Evolutionary conservation across 1,140 invertebrate species (phyloP), one percentile per base, ranked within the genome.

Genomic region (Andrena cerasifolii): DNA sequence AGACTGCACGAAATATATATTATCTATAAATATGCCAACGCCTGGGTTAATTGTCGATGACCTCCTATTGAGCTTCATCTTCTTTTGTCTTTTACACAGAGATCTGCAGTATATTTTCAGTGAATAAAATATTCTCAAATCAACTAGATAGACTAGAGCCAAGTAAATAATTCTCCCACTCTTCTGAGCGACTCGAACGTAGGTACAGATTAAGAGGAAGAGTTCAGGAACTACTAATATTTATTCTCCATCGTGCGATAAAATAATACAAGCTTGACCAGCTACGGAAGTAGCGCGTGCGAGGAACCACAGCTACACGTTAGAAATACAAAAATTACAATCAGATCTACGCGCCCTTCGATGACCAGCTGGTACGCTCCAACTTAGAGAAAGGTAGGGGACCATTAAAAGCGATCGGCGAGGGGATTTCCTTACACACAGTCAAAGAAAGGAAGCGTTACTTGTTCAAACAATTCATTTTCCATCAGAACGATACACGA

Each of bases 1-100:
- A 90, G 86, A 91, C 88, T 89, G 89, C 90, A 91, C 90, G 89
- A 90, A 87, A 89, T 89, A 89, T 89, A 89, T 86, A 90, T 84
- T 88, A 89, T 89, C 80, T 87, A 88, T 78, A 87, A 82, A 84
- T 82, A 80, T 73, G 59, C 24, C 24, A 47, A 26, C 56, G 77
- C n/a, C n/a, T 6, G 0, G 7, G 7, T 61, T 24, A 40, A 10
- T 61, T 40, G 1, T 31, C n/a, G 7, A 1, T 26, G 6, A 31
- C 24, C 16, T 6, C 53, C 1, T 28, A 12, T 16, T 26, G 24
- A 31, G 12, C 0, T 12, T 5, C n/a, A n/a, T n/a, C n/a, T n/a
- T n/a, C n/a, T n/a, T n/a, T n/a, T n/a, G n/a, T n/a, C n/a, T n/a
- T n/a, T n/a, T n/a, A n/a, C n/a, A n/a, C n/a, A n/a, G n/a, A n/a